Evolutionary conservation across 1,140 invertebrate genomes (phyloP), one percentile per base, ranked within the genome.

Genomic region (Drosophila insularis): DNA sequence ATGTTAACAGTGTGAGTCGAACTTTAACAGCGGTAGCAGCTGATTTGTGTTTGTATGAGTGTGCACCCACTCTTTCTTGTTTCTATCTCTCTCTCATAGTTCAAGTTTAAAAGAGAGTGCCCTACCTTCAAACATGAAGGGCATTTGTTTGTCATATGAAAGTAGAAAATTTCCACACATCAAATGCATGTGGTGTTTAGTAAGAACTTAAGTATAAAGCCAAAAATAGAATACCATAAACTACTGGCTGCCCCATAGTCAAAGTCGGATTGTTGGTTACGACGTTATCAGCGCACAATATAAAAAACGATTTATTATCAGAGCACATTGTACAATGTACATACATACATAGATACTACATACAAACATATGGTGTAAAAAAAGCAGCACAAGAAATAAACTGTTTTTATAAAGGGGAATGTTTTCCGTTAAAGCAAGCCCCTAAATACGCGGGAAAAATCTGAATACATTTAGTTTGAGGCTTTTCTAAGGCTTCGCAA

Each of bases 291-390:
- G 69, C 74, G 67, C 23, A 71, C 69, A 76, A 70, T 82, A 82
- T 68, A 80, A 89, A 70, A 80, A 82, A 73, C 64, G 61, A 81
- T 89, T 87, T 87, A 82, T 87, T 87, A 87, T 87, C 84, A 87
- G 68, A 82, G 71, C 79, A 87, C 82, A 81, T 75, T 67, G 55
- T 81, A 71, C 71, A 58, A 76, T 46, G 43, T 46, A 46, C 14
- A 67, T 82, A 82, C 71, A 86, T 65, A 85, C 59, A 37, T 37
- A 35, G 8, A 35, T 35, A 35, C 32, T 35, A 37, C 35, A 71
- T 71, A 64, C 62, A 55, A 19, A 50, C 78, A 35, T 72, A 69
- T 80, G 43, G 77, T 74, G 68, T 61, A 67, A 80, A 77, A 67
- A 77, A 71, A 75, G 66, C 63, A 71, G 74, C 71, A 74, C 64